Base-by-base conservation (phyloP, 2,888 invertebrate species). In the Hofmannophila pseudospretella region DNA sequence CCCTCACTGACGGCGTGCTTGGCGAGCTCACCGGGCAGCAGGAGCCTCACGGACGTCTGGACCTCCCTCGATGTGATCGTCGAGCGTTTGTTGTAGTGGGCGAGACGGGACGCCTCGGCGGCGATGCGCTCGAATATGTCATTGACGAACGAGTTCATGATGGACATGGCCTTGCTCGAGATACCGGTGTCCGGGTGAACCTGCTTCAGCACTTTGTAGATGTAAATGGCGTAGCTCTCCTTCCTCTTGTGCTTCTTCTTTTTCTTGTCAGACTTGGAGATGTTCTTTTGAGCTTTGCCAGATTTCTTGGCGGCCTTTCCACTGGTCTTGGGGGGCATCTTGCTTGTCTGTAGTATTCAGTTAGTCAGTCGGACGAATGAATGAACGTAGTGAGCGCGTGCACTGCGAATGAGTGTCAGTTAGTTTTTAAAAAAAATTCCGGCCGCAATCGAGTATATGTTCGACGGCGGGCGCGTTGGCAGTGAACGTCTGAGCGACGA, bases 101-200 rank as follows among this genome's bases (percentile, higher is more conserved):
- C 89, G 47, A 92, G 67, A 39, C 89, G 87, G 4, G 89, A 88
- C 2, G 90, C 86, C 55, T 91, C 90, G 2, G 88, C 85, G 14
- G 91, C 91, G 58, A 92, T 90, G 28, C 91, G 84, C 62, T 92
- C 91, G 58, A 93, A 92, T 38, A 92, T 89, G 58, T 92, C 92
- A 63, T 91, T 31, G 20, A 31, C 31, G 20, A 31, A 19, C 47
- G 89, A 89, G 75, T 91, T 91, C 90, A 92, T 90, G 66, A 91
- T 90, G 49, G 81, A 87, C 90, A 91, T 91, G 10, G 90, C 90
- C 31, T 63, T 92, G 35, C 55, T 55, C 30, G 59, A 61, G 35
- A 62, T 62, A 36, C 62, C 58, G 45, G 90, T 91, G 62, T 91
- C 90, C 2, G 91, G 91, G 64, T 91, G 91, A 23, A 90, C 90